Percentiles rank a stretch among this genome's conserved stretches.
Conservation (phyloP, 2,113 vertebrate genomes). For the Stercorarius parasiticus region DNA sequence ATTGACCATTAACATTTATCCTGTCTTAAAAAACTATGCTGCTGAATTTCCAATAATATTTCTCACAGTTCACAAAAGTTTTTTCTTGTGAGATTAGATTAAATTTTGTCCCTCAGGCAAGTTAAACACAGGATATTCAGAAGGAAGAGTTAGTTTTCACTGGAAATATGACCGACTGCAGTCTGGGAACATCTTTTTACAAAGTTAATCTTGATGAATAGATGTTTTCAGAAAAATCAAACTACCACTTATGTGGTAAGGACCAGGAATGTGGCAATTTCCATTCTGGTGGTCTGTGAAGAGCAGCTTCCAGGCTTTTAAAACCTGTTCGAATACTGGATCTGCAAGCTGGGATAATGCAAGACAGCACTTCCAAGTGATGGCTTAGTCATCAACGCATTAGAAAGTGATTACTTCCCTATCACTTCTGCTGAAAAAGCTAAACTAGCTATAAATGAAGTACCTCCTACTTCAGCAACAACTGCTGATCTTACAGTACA, state of each 20-base stretch:
- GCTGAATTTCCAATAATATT: background rate
- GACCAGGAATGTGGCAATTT: conserved; percentile 1
- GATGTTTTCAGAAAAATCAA: conserved; percentile 45
- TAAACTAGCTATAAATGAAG: background rate
- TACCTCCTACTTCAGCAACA: background rate
- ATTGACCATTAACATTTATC: background rate
- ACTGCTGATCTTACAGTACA: background rate
- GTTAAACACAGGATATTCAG: background rate
- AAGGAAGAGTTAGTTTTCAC: background rate
- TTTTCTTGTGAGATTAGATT: background rate
- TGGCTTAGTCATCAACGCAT: conserved; percentile 26
- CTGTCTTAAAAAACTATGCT: background rate
- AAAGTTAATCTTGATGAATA: background rate
- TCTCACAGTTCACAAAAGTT: background rate
- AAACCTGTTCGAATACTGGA: conserved; percentile 7
- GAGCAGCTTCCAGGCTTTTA: conserved; percentile 25
- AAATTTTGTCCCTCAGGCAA: background rate
- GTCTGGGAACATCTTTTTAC: background rate
- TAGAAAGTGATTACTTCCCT: background rate
- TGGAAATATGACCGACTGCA: background rate
- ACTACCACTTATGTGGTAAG: background rate
- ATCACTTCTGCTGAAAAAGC: background rate
- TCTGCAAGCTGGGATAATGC: conserved; percentile 56
- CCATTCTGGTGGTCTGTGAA: background rate
- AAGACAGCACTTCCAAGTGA: conserved; percentile 15